phyloP scores from a whole-genome alignment of 2,113 vertebrate species.

The Mugil cephalus region DNA sequence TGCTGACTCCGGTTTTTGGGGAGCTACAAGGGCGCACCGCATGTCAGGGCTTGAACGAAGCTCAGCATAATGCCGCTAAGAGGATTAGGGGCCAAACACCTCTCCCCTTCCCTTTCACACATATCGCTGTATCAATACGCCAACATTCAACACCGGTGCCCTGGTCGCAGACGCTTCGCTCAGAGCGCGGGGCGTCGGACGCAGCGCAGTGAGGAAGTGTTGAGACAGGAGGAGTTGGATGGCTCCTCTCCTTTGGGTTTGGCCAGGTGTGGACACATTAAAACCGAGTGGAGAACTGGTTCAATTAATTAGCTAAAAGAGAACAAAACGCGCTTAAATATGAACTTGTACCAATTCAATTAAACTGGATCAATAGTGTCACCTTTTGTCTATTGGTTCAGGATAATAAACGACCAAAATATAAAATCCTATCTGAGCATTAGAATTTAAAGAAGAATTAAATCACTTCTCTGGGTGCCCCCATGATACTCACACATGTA shows the following conservation, averaged over 20 bases:
- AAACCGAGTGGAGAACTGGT: too few relatives aligned
- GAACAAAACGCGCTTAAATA: too few relatives aligned
- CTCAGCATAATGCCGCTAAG: conserved; percentile 89
- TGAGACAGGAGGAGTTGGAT: neutral
- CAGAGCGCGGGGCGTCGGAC: neutral
- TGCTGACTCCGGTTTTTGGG: conserved; percentile 75
- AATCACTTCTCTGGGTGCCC: too few relatives aligned
- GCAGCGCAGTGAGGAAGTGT: neutral
- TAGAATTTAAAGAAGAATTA: too few relatives aligned
- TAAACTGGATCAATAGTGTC: too few relatives aligned
- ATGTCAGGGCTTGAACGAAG: conserved; percentile 77
- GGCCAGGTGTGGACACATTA: neutral
- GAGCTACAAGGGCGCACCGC: conserved; percentile 83
- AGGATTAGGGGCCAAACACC: conserved; percentile 81
- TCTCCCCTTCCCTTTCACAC: conserved; percentile 65
- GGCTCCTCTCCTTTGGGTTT: neutral
- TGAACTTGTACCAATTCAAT: too few relatives aligned
- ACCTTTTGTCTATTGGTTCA: too few relatives aligned
- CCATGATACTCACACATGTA: too few relatives aligned
- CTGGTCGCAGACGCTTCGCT: too few relatives aligned
- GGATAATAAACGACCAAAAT: too few relatives aligned
- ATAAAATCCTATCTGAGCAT: too few relatives aligned
- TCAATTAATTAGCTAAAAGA: too few relatives aligned
- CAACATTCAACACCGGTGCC: conserved; percentile 37
- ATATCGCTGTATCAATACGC: conserved; percentile 51